Conservation (phyloP, 1,140 invertebrate species). For the Gryon sp. region DNA sequence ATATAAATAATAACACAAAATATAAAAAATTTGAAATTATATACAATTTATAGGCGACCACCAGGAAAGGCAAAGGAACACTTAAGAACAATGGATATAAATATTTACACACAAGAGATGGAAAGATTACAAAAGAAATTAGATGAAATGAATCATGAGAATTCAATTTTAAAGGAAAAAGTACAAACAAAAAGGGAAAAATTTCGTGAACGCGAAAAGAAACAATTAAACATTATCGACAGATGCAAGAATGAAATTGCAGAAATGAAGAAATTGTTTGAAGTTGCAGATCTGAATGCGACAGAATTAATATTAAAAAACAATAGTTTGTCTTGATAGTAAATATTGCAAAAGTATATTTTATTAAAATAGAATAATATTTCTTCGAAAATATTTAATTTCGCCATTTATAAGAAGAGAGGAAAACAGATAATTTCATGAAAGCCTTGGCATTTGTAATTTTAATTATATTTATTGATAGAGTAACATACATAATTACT, state of each 20-base stretch:
- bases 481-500: neutral
- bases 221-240: constrained; percentile 2
- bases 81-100: constrained; percentile 12
- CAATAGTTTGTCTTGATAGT: too few species aligned
- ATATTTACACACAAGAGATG: constrained; percentile 4
- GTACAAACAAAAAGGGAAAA: neutral
- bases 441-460: neutral
- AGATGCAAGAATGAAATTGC: neutral
- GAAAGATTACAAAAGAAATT: neutral
- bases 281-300: neutral
- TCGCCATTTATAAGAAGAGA: too few species aligned
- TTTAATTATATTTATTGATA: neutral
- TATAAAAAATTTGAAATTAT: too few species aligned
- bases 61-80: constrained; percentile 17
- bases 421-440: neutral
- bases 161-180: constrained; percentile 9
- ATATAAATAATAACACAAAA: too few species aligned
- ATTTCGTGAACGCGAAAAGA: neutral
- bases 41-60: constrained; percentile 31
- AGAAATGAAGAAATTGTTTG: neutral
- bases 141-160: neutral
- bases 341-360: too few species aligned
- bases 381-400: too few species aligned
- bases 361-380: too few species aligned
- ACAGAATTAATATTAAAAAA: neutral